Conservation (phyloP, 1,140 invertebrate genomes). For the Papilio polyxenes region DNA sequence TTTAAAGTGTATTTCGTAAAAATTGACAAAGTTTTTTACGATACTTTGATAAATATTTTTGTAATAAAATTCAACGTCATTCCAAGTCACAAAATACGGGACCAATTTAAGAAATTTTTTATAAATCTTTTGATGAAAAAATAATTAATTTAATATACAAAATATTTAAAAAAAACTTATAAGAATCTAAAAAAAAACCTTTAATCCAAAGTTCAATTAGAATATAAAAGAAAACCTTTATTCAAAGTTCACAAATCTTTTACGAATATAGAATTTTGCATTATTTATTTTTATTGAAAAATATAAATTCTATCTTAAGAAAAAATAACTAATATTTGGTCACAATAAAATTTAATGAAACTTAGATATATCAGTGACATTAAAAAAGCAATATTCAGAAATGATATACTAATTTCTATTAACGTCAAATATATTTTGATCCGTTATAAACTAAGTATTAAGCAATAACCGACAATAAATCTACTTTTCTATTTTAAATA, state of each 20-base stretch:
- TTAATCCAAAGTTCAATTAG: no score
- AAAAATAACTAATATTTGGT: background rate
- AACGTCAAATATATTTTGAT: background rate
- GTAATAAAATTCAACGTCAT: background rate
- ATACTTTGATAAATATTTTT: background rate
- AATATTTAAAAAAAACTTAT: background rate
- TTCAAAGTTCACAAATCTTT: background rate
- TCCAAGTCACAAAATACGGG: constrained; percentile 3
- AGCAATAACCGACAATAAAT: constrained; percentile 32
- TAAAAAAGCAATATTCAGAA: background rate
- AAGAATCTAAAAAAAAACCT: background rate
- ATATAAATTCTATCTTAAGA: background rate
- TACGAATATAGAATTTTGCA: background rate
- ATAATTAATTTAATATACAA: background rate
- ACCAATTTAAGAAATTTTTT: background rate
- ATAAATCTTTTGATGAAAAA: background rate
- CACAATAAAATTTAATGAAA: background rate
- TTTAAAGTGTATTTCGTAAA: background rate
- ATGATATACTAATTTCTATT: background rate
- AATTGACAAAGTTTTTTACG: background rate
- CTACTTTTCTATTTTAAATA: background rate
- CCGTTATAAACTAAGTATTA: background rate
- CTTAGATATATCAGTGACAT: background rate
- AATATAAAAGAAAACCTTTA: no score
- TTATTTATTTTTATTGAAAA: background rate